Evolutionary conservation across 2,888 invertebrate species (phyloP), one percentile per base, ranked within the genome.

Genomic region (Ophonus ardosiacus): DNA sequence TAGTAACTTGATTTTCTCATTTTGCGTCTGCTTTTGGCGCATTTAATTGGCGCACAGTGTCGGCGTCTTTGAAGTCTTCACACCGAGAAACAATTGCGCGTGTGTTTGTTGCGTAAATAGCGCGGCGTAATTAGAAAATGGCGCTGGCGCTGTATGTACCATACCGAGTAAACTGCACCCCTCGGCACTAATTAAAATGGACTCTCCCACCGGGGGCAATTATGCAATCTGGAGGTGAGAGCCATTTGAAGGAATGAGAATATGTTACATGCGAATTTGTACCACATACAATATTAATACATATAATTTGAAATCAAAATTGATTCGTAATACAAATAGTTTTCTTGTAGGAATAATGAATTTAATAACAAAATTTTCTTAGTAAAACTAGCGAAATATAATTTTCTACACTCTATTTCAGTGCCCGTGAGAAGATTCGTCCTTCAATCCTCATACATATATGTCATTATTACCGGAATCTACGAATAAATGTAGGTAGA

Each of bases 41-140:
- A 61, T 74, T 74, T 76, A 83, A 83, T 83, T 83, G 83, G 76
- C 76, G 83, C 83, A 56, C 71, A 43, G 24, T 40, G 82, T 57
- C 82, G 71, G 83, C 76, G 43, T 59, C 83, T 83, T 83, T 83
- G 83, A 83, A 61, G 83, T 76, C 83, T 82, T 82, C 74, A 76
- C 83, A 76, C 76, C 61, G 81, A 85, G 84, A 76, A 76, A 83
- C 83, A 83, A 83, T 76, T 43, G 61, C 83, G 86, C 86, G 86
- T 87, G 86, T 88, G 87, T 88, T 88, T 87, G 86, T 76, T 82
- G 84, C 86, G 86, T 84, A 88, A 87, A 88, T 88, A 87, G 85
- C 82, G 84, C 85, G 82, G 84, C 86, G 87, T 88, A 88, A 88
- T 88, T 88, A 88, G 88, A 88, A 88, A 88, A 88, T 88, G 88